phyloP scores from a whole-genome alignment of 2,888 invertebrate genomes.

The Macrosoma leucophasiata region DNA sequence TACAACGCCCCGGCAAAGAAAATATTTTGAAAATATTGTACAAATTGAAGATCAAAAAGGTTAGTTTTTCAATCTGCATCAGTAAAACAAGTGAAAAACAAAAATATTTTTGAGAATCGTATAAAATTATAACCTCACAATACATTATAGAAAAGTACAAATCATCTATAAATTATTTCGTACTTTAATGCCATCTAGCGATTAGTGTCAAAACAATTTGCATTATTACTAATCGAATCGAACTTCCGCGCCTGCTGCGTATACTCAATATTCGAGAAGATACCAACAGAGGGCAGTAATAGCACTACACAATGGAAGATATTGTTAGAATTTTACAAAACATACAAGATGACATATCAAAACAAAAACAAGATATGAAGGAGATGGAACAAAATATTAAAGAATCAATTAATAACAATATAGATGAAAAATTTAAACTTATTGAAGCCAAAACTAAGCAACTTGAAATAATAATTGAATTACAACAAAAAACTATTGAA shows the following conservation, averaged over 20 bases:
- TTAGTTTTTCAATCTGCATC: too few species aligned
- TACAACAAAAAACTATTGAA: conserved; percentile 3
- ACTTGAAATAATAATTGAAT: not conserved
- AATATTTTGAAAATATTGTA: too few species aligned
- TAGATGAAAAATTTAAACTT: conserved; percentile 23
- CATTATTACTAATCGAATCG: not conserved
- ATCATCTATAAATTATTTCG: not conserved
- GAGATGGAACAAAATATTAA: conserved; percentile 28
- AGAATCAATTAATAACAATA: conserved; percentile 25
- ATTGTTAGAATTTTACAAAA: conserved; percentile 15
- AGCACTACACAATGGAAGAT: conserved; percentile 5
- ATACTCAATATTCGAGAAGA: not conserved
- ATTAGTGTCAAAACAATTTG: not conserved
- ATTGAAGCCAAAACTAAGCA: conserved; percentile 22
- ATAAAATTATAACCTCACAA: not conserved
- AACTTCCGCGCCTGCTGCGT: not conserved
- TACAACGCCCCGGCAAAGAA: too few species aligned
- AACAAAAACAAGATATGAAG: conserved; percentile 25
- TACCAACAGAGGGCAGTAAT: not conserved
- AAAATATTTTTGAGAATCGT: too few species aligned
- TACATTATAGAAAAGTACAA: not conserved
- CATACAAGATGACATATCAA: conserved; percentile 22
- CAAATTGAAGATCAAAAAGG: too few species aligned
- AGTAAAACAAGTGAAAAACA: too few species aligned
- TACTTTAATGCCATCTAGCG: not conserved